Conservation (phyloP, 2,888 invertebrate species). For the Alloscopus bannaensis region DNA sequence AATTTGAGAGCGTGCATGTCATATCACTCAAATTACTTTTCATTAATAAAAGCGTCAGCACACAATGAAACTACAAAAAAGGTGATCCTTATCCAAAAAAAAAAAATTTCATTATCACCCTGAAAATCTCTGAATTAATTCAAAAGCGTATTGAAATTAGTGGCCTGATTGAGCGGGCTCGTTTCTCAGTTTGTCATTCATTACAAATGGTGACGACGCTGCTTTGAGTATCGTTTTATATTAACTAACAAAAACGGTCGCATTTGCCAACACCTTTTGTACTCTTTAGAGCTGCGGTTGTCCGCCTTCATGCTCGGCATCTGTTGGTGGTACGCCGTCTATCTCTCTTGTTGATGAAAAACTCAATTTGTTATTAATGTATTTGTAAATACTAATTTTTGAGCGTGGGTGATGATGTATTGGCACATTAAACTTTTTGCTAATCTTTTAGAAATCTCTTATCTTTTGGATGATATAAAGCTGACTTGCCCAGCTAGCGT, state of each 20-base stretch:
- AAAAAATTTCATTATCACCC: neutral
- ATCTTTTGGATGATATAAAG: too few species aligned
- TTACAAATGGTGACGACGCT: too few species aligned
- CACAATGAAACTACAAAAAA: neutral
- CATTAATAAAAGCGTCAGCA: neutral
- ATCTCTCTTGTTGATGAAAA: neutral
- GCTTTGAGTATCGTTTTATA: neutral
- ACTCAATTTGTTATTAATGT: neutral
- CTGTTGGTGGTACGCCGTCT: neutral
- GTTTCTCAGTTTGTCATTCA: too few species aligned
- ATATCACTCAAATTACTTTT: neutral
- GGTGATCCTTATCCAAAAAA: conserved; percentile 7
- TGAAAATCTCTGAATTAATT: neutral
- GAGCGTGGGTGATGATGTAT: too few species aligned
- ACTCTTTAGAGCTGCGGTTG: too few species aligned
- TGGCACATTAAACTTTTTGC: too few species aligned
- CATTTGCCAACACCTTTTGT: conserved; percentile 5
- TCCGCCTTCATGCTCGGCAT: too few species aligned
- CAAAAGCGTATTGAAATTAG: neutral
- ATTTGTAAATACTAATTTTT: too few species aligned
- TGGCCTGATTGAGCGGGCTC: too few species aligned
- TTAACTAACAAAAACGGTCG: too few species aligned
- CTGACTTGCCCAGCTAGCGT: too few species aligned
- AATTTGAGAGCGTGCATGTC: neutral
- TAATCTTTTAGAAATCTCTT: neutral